phyloP scores from a whole-genome alignment of 2,888 invertebrate species.

The Thereva unica region DNA sequence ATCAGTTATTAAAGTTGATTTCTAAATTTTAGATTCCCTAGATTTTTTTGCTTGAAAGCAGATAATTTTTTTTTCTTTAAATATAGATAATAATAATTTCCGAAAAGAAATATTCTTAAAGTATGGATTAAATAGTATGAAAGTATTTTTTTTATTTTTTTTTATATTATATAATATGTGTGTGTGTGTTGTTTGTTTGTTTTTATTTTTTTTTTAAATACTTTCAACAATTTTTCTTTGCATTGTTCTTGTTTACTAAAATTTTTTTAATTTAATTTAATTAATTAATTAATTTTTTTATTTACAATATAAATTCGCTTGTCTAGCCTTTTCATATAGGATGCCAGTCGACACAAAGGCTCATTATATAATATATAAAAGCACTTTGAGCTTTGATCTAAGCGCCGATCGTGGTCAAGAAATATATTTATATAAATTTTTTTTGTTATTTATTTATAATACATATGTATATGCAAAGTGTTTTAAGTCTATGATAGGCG shows the following conservation, averaged over 20 bases:
- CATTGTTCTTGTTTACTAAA: too few relatives aligned
- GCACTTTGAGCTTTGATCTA: conserved; percentile 28
- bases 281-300: not conserved
- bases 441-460: not conserved
- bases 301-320: conserved; percentile 39
- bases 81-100: too few relatives aligned
- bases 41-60: conserved; percentile 44
- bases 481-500: not conserved
- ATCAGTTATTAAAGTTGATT: conserved; percentile 34
- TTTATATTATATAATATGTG: conserved; percentile 21
- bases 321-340: conserved; percentile 29
- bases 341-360: conserved; percentile 18
- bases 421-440: conserved; percentile 5
- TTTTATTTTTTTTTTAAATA: too few relatives aligned
- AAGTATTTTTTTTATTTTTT: conserved; percentile 13
- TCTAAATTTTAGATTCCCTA: conserved; percentile 37
- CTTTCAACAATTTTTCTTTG: too few relatives aligned
- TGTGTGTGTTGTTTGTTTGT: conserved; percentile 5
- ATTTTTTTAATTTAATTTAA: too few relatives aligned
- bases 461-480: not conserved
- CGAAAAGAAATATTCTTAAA: too few relatives aligned
- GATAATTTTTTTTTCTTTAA: conserved; percentile 40
- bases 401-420: conserved; percentile 19
- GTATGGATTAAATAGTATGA: not conserved
- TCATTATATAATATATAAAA: conserved; percentile 21